Percentiles rank a stretch among this genome's conserved stretches.
These are phyloP conservation scores for Neoitamus cyanurus DNA, from an alignment of 2,888 invertebrate genomes.

Conservation along the genomic window DNA sequence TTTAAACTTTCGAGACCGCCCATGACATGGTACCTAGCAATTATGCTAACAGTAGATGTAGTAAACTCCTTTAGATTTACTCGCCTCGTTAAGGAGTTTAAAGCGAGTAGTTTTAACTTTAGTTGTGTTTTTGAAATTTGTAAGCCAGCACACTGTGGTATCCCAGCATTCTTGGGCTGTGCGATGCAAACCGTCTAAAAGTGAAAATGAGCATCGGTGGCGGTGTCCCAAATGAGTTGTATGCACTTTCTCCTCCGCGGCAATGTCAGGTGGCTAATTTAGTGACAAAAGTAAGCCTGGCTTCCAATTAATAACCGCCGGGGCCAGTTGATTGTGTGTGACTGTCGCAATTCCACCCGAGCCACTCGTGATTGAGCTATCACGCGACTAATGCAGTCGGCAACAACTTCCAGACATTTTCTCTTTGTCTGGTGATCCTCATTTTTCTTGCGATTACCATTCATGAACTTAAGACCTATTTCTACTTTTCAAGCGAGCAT, in stretches of 20 bases:
- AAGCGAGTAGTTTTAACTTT: too few relatives aligned
- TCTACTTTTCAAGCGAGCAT: conserved; percentile 30
- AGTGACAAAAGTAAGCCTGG: not conserved
- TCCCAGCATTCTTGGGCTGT: too few relatives aligned
- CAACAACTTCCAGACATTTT: conserved; percentile 2
- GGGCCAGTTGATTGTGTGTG: not conserved
- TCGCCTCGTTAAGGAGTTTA: too few relatives aligned
- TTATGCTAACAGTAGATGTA: too few relatives aligned
- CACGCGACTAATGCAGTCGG: not conserved
- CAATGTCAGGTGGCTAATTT: not conserved
- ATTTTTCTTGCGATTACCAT: conserved; percentile 35
- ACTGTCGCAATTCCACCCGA: not conserved
- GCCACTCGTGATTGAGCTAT: conserved; percentile 28
- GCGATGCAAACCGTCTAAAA: not conserved
- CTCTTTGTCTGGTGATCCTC: conserved; percentile 12
- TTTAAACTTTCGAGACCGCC: too few relatives aligned
- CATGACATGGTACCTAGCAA: too few relatives aligned
- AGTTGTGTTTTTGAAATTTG: too few relatives aligned
- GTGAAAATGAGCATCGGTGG: not conserved
- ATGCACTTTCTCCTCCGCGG: not conserved
- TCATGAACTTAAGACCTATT: conserved; percentile 44
- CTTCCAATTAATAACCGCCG: not conserved
- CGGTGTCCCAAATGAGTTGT: not conserved
- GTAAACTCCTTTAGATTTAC: too few relatives aligned
- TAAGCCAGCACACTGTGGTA: too few relatives aligned